Conservation (phyloP, 2,113 vertebrate genomes). For the Candoia aspera region DNA sequence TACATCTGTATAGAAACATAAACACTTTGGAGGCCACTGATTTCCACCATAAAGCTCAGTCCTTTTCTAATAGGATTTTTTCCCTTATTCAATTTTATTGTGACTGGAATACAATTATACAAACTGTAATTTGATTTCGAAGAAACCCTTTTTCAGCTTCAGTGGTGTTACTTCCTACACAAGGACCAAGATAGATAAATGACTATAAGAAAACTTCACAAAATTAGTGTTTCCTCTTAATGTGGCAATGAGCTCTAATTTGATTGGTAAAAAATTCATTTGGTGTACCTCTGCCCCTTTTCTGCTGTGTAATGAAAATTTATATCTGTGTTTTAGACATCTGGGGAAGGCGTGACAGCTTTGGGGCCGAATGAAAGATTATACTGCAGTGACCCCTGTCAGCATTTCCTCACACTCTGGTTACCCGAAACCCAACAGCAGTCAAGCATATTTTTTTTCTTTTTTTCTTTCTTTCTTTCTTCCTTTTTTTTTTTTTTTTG, state of each 20-base stretch:
- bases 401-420: slow-evolving; percentile 82
- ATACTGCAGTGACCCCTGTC: slow-evolving; percentile 88
- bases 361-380: slow-evolving; percentile 89
- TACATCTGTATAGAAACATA: slow-evolving; percentile 41
- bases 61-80: slow-evolving; percentile 73
- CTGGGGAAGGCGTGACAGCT: slow-evolving; percentile 87
- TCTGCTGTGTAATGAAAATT: slow-evolving; percentile 87
- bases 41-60: slow-evolving; percentile 63
- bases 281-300: slow-evolving; percentile 87
- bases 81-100: slow-evolving; percentile 74
- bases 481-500: slow-evolving; percentile 23
- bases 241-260: slow-evolving; percentile 84
- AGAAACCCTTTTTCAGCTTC: slow-evolving; percentile 72
- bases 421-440: slow-evolving; percentile 83
- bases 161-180: slow-evolving; percentile 64
- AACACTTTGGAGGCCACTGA: slow-evolving; percentile 48
- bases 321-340: slow-evolving; percentile 86
- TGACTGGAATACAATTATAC: slow-evolving; percentile 77
- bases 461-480: slow-evolving; percentile 42
- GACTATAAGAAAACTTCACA: slow-evolving; percentile 84
- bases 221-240: slow-evolving; percentile 85
- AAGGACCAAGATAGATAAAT: slow-evolving; percentile 79
- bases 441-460: slow-evolving; percentile 67
- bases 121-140: slow-evolving; percentile 78
- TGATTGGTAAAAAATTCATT: slow-evolving; percentile 88